Evolutionary conservation across 2,113 vertebrate genomes (phyloP).

Genomic region (Xenopus tropicalis): DNA sequence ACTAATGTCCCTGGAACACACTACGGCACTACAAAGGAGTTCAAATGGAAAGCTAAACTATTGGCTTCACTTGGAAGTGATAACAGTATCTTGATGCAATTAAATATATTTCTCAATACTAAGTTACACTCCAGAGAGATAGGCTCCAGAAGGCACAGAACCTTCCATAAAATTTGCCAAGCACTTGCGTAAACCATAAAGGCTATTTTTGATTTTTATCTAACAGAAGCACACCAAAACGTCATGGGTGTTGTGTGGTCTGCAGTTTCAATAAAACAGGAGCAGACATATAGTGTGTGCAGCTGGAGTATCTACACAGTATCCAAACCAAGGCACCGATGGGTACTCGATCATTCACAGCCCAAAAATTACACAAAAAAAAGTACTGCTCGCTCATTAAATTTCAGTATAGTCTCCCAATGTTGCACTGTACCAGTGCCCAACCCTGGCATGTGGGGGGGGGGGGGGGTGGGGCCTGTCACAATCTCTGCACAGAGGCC

Average conservation of each 20-base stretch:
- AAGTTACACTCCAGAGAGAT: not conserved
- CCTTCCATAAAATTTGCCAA: not conserved
- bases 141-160: conserved; percentile 11
- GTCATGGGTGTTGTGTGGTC: not conserved
- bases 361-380: no score
- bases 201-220: not conserved
- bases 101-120: conserved; percentile 28
- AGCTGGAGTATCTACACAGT: no score
- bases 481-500: no score
- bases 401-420: no score
- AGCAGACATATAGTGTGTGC: no score
- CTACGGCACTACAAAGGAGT: not conserved
- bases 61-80: conserved; percentile 1
- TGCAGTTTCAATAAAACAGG: no score
- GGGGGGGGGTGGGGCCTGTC: no score
- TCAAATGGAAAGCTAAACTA: conserved; percentile 3
- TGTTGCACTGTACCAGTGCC: no score
- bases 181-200: not conserved
- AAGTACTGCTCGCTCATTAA: no score
- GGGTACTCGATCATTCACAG: no score
- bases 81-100: conserved; percentile 27
- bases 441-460: no score
- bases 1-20: conserved; percentile 11
- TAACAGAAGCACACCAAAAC: not conserved
- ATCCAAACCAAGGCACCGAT: no score